Percentiles rank a stretch among this genome's conserved stretches.
Conservation (phyloP, 1,140 invertebrate genomes). For the Tetragnatha versicolor region DNA sequence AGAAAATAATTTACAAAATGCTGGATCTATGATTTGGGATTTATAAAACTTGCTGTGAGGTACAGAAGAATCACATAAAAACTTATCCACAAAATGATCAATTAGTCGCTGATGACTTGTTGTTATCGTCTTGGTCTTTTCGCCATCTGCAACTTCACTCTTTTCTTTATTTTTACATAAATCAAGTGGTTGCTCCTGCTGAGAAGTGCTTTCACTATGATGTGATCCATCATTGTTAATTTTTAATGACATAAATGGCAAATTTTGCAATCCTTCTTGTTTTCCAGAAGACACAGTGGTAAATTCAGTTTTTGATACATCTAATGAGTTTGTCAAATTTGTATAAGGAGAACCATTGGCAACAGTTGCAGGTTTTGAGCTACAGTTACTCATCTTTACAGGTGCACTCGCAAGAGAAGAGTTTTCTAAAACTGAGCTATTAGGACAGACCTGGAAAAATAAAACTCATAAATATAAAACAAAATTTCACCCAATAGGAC, state of each 20-base stretch:
- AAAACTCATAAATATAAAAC: neutral
- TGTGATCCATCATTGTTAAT: neutral
- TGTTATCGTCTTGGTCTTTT: slow-evolving; percentile 53
- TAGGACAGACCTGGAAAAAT: slow-evolving; percentile 24
- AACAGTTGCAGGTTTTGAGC: neutral
- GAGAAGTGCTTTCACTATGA: neutral
- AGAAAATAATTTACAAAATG: slow-evolving; percentile 39
- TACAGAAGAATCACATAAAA: slow-evolving; percentile 55
- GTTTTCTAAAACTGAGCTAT: slow-evolving; percentile 1
- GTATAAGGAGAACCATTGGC: neutral
- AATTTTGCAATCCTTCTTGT: neutral
- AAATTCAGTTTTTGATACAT: neutral
- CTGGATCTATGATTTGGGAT: slow-evolving; percentile 35
- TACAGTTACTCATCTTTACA: too few relatives aligned
- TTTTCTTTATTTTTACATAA: slow-evolving; percentile 57
- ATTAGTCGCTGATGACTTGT: slow-evolving; percentile 63
- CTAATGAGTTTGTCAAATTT: neutral
- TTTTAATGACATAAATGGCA: neutral
- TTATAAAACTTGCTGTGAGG: slow-evolving; percentile 27
- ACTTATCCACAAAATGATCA: slow-evolving; percentile 63
- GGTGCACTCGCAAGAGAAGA: neutral
- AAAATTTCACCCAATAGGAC: neutral
- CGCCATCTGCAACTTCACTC: neutral
- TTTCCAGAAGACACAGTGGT: neutral
- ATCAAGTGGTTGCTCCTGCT: slow-evolving; percentile 56